phyloP scores from a whole-genome alignment of 1,140 invertebrate species.

The Wasmannia auropunctata region DNA sequence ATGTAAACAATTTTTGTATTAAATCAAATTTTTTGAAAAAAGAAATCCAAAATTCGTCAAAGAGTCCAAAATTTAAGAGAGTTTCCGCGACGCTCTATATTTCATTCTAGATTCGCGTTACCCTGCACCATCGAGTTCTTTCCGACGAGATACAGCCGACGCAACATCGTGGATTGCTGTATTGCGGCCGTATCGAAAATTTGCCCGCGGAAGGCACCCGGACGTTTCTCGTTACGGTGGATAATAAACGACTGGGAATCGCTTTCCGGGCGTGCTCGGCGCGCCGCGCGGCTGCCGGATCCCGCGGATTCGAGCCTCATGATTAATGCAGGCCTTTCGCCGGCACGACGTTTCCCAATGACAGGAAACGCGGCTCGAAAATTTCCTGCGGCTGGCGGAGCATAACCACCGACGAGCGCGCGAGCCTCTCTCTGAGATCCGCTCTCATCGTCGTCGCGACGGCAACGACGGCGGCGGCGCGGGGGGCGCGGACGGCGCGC shows the following conservation, averaged over 20 bases:
- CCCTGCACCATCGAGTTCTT: not conserved
- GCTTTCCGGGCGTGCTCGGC: conserved; percentile 43
- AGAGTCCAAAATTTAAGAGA: not conserved
- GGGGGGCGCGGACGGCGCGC: no score
- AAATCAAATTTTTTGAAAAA: not conserved
- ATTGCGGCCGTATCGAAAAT: conserved; percentile 41
- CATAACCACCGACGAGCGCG: conserved; percentile 28
- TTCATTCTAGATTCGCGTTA: not conserved
- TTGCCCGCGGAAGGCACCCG: conserved; percentile 25
- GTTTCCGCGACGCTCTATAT: not conserved
- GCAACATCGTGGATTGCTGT: not conserved
- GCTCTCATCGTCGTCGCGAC: conserved; percentile 35
- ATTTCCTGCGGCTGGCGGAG: conserved; percentile 58
- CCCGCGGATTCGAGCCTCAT: conserved; percentile 66
- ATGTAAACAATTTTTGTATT: not conserved
- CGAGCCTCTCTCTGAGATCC: conserved; percentile 38
- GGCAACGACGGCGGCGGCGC: not conserved
- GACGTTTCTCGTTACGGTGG: conserved; percentile 49
- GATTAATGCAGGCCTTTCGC: conserved; percentile 72
- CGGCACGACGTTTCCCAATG: conserved; percentile 66
- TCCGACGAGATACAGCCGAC: not conserved
- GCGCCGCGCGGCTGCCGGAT: conserved; percentile 37
- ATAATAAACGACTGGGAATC: conserved; percentile 67
- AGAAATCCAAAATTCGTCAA: not conserved
- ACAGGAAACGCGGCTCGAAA: conserved; percentile 65